Conservation (phyloP, 2,113 vertebrate genomes). For the Clarias macrocephalus region DNA sequence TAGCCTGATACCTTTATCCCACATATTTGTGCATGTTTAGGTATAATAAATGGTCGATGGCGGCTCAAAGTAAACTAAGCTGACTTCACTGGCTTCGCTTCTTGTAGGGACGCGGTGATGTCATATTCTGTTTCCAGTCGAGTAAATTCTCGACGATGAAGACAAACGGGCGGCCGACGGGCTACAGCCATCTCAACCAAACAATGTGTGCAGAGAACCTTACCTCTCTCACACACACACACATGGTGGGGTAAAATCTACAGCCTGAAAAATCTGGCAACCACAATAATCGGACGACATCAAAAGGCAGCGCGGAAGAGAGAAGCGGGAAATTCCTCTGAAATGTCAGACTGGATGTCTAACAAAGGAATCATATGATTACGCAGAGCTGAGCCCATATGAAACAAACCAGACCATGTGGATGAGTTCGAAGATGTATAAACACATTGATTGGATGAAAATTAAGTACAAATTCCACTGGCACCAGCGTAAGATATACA, state of each 20-base stretch:
- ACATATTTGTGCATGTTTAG: not conserved
- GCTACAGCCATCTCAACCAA: constrained; percentile 6
- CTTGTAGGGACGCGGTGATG: constrained; percentile 7
- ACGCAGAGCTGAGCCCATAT: constrained; percentile 30
- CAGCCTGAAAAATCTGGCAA: constrained; percentile 28
- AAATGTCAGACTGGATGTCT: constrained; percentile 39
- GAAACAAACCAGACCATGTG: constrained; percentile 43
- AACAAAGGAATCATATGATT: constrained; percentile 47
- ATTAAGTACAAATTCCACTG: constrained; percentile 52
- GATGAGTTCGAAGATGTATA: constrained; percentile 38
- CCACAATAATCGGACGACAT: constrained; percentile 31
- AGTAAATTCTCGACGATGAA: constrained; percentile 11
- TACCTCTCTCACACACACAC: constrained; percentile 24
- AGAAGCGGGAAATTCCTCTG: constrained; percentile 33
- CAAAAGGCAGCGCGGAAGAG: constrained; percentile 7
- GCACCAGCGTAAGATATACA: constrained; percentile 44
- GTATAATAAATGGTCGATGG: constrained; percentile 10
- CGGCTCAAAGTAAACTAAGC: not conserved
- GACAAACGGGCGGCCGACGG: not conserved
- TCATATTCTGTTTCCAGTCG: constrained; percentile 27
- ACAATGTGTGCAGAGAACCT: constrained; percentile 6
- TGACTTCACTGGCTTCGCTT: not conserved
- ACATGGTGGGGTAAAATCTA: constrained; percentile 30
- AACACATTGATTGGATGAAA: constrained; percentile 56
- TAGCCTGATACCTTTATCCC: not conserved